Evolutionary conservation across 2,888 invertebrate genomes (phyloP), one percentile per base, ranked within the genome.

Genomic region (Ischnus inquisitorius): DNA sequence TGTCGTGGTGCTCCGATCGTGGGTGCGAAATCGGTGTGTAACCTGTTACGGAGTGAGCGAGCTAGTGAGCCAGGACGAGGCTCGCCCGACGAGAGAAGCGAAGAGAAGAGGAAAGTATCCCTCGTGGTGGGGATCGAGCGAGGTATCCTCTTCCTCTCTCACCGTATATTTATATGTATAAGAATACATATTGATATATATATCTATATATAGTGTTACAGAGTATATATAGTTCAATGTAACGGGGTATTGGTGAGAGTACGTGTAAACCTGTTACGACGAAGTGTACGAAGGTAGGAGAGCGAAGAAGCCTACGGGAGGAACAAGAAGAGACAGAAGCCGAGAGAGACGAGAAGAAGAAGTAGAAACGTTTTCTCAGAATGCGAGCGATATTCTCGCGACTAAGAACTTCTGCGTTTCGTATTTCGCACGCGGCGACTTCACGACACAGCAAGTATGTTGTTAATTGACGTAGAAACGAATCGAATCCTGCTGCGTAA

Each of bases 21-120:
- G 72, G 84, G 84, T 85, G 82, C 79, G 72, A 88, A 83, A 86
- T 83, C 83, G 82, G 69, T 87, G 86, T 84, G 86, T 89, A 89
- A 90, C 90, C 89, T 88, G 88, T 88, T 89, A 85, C 86, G 87
- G 87, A 87, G 83, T 78, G 82, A 85, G 79, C n/a, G 51, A 46
- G 67, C 69, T 54, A 71, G 76, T 62, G 65, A 80, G 77, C 62
- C 51, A 57, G 75, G 57, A 60, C 60, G 43, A 78, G 64, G 60
- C 51, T 62, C 54, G 57, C 68, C 48, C 34, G 67, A 25, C 14
- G 48, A 46, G 68, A 64, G 43, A 22, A 51, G 14, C 14, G 43
- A 43, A 74, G 48, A 64, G 48, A 64, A 62, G 48, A 75, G 64
- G n/a, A 75, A 64, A 75, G 46, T 60, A 60, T 62, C 14, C 43